phyloP scores from a whole-genome alignment of 2,797 vertebrate species.

The Phoxinus dragarum region DNA sequence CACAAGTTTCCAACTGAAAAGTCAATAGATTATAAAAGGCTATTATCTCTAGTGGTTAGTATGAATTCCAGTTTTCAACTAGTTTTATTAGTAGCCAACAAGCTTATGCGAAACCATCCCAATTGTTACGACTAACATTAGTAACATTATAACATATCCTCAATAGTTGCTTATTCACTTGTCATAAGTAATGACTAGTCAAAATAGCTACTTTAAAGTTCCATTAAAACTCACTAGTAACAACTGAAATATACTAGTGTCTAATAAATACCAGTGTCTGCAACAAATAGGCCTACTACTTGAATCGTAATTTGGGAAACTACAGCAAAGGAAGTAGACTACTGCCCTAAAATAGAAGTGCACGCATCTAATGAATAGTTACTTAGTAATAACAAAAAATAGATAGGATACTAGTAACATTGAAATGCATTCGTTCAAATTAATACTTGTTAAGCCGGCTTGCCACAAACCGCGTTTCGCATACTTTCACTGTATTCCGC shows the following conservation, averaged over 20 bases:
- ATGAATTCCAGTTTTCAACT: not conserved
- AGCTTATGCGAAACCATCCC: not conserved
- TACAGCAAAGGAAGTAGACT: not conserved
- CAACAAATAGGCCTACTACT: not conserved
- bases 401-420: not conserved
- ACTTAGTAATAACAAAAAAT: not conserved
- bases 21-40: not conserved
- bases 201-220: not conserved
- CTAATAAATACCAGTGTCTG: not conserved
- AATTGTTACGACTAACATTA: not conserved
- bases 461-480: conserved; percentile 9
- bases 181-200: not conserved
- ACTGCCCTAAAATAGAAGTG: too few relatives aligned
- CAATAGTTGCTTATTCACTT: not conserved
- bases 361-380: not conserved
- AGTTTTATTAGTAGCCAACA: not conserved
- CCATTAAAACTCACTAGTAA: not conserved
- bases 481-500: conserved; percentile 17
- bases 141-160: not conserved
- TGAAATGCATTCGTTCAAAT: not conserved
- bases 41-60: not conserved
- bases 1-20: not conserved
- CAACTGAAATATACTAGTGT: not conserved
- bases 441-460: not conserved
- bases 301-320: not conserved